Evolutionary conservation across 2,888 invertebrate species (phyloP).

Genomic region (Merodon equestris): DNA sequence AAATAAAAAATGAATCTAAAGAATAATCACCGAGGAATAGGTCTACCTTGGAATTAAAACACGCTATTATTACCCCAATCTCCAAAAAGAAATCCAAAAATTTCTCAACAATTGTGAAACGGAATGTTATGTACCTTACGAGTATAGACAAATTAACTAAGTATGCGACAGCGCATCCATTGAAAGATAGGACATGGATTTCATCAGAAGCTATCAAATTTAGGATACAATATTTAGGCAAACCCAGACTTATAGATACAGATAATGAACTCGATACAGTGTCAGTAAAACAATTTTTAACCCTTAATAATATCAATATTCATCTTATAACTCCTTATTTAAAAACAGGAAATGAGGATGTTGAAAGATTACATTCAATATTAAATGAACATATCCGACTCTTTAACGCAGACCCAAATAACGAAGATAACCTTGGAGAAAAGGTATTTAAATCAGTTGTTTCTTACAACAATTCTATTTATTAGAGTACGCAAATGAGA

Average conservation of each 20-base stretch:
- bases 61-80: conserved; percentile 29
- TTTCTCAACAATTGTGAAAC: conserved; percentile 36
- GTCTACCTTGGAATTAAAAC: conserved; percentile 27
- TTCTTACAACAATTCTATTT: conserved; percentile 17
- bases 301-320: conserved; percentile 10
- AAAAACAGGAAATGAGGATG: conserved; percentile 26
- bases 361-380: conserved; percentile 24
- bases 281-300: conserved; percentile 16
- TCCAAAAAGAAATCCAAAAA: conserved; percentile 32
- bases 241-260: conserved; percentile 14
- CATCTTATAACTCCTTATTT: conserved; percentile 15
- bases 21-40: conserved; percentile 42
- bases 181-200: conserved; percentile 27
- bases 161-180: conserved; percentile 22
- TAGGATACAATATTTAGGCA: conserved; percentile 24
- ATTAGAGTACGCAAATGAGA: conserved; percentile 8
- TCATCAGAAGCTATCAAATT: conserved; percentile 15
- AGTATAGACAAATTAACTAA: conserved; percentile 32
- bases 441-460: conserved; percentile 6
- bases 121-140: conserved; percentile 35
- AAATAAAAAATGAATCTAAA: conserved; percentile 25
- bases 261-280: conserved; percentile 13
- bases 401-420: neutral
- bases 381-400: conserved; percentile 23
- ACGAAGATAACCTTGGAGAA: conserved; percentile 9